These are phyloP conservation scores for Erpornis zantholeuca DNA, from an alignment of 2,113 vertebrate species.

Conservation along the genomic window DNA sequence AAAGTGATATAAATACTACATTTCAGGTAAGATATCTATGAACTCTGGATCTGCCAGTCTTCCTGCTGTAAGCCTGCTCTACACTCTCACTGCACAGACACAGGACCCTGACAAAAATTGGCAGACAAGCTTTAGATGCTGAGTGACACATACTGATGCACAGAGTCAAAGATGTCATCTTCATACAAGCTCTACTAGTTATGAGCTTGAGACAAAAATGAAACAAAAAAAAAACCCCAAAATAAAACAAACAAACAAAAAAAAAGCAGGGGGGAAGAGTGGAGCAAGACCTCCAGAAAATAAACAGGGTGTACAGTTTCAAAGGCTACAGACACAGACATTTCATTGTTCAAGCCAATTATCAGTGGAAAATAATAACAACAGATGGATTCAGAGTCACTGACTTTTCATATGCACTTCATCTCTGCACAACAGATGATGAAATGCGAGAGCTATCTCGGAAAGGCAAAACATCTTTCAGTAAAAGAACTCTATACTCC, in stretches of 20 bases:
- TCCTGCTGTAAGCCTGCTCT: slow-evolving; percentile 22
- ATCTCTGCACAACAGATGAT: slow-evolving; percentile 93
- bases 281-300: slow-evolving; percentile 84
- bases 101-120: slow-evolving; percentile 68
- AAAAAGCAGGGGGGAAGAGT: neutral
- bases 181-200: slow-evolving; percentile 73
- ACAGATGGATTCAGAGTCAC: slow-evolving; percentile 97
- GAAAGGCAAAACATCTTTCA: slow-evolving; percentile 83
- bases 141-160: slow-evolving; percentile 80
- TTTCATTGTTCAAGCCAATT: slow-evolving; percentile 99
- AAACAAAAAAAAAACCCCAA: neutral
- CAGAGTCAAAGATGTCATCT: slow-evolving; percentile 81
- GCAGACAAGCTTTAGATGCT: slow-evolving; percentile 66
- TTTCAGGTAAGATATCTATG: slow-evolving; percentile 60
- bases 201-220: slow-evolving; percentile 63
- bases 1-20: slow-evolving; percentile 65
- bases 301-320: slow-evolving; percentile 93
- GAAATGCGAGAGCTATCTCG: slow-evolving; percentile 91
- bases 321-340: slow-evolving; percentile 97
- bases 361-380: slow-evolving; percentile 99
- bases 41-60: slow-evolving; percentile 44
- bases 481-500: slow-evolving; percentile 83
- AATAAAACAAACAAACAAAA: neutral
- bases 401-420: slow-evolving; percentile 90
- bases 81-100: slow-evolving; percentile 40